A percentile compares a stretch with the other conserved stretches of the same genome.
phyloP scores from a whole-genome alignment of 2,113 vertebrate species.

The Perca fluviatilis region DNA sequence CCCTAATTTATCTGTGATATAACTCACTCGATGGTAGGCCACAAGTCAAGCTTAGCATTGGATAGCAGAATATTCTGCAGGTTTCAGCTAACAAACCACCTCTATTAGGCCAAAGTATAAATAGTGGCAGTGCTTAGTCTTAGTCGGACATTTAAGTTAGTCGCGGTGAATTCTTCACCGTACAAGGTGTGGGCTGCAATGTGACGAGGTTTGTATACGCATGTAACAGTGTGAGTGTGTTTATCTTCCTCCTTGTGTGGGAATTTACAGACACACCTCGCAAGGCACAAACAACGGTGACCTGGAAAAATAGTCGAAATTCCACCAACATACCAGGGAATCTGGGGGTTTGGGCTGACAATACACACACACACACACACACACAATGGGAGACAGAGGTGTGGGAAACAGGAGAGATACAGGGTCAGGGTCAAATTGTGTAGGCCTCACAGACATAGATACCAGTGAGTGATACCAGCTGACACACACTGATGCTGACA shows the following conservation, averaged over 20 bases:
- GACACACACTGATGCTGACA: slow-evolving; percentile 76
- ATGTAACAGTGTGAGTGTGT: slow-evolving; percentile 71
- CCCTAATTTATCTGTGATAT: slow-evolving; percentile 42
- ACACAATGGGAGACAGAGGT: slow-evolving; percentile 66
- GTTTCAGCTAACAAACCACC: background rate
- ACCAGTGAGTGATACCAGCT: slow-evolving; percentile 81
- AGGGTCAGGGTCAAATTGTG: slow-evolving; percentile 80
- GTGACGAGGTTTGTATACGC: slow-evolving; percentile 65
- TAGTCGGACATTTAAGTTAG: slow-evolving; percentile 14
- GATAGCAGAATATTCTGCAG: slow-evolving; percentile 5
- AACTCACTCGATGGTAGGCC: slow-evolving; percentile 14
- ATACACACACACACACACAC: slow-evolving; percentile 40
- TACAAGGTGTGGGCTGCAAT: slow-evolving; percentile 55
- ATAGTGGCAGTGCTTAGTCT: background rate
- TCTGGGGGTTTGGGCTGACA: slow-evolving; percentile 71
- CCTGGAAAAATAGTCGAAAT: slow-evolving; percentile 82
- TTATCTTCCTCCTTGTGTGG: slow-evolving; percentile 77
- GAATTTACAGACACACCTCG: slow-evolving; percentile 79
- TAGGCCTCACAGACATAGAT: slow-evolving; percentile 76
- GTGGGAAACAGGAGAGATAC: slow-evolving; percentile 73
- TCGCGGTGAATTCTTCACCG: slow-evolving; percentile 9
- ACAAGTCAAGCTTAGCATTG: background rate
- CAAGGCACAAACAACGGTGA: slow-evolving; percentile 82
- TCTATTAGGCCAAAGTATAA: slow-evolving; percentile 10
- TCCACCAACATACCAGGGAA: slow-evolving; percentile 80